Conservation (phyloP, 2,797 vertebrate genomes). For the Prunella strophiata region DNA sequence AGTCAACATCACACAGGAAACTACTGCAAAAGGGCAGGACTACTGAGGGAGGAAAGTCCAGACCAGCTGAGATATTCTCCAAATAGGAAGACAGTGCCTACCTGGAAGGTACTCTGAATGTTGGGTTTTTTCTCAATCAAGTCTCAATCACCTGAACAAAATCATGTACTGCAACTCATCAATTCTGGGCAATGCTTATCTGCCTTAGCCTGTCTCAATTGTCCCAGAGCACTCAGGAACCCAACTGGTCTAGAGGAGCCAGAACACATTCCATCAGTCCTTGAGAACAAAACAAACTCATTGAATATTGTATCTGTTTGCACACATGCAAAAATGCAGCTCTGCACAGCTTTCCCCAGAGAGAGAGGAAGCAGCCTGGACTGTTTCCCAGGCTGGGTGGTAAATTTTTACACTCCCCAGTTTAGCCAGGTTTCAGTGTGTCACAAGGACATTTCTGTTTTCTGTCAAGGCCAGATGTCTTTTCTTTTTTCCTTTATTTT, state of each 20-base stretch:
- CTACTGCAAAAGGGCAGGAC: neutral
- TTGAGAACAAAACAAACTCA: neutral
- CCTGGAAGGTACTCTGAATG: neutral
- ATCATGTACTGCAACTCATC: neutral
- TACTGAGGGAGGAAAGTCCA: neutral
- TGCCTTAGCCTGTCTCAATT: neutral
- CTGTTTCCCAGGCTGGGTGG: neutral
- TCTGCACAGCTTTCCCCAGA: neutral
- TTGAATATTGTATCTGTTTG: neutral
- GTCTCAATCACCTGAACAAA: neutral
- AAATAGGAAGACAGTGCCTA: neutral
- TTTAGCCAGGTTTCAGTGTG: neutral
- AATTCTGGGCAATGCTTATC: neutral
- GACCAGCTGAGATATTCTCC: neutral
- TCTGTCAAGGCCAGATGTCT: neutral
- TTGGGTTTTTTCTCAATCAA: neutral
- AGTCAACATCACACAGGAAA: neutral
- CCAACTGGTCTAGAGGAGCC: neutral
- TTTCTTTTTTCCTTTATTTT: neutral
- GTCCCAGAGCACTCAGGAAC: neutral
- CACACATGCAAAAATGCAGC: neutral
- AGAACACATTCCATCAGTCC: neutral
- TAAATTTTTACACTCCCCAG: neutral
- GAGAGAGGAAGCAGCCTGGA: neutral
- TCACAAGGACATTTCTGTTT: neutral